These are phyloP conservation scores for Ctenosaura bakeri DNA, from an alignment of 2,797 vertebrate genomes.

Conservation along the genomic window DNA sequence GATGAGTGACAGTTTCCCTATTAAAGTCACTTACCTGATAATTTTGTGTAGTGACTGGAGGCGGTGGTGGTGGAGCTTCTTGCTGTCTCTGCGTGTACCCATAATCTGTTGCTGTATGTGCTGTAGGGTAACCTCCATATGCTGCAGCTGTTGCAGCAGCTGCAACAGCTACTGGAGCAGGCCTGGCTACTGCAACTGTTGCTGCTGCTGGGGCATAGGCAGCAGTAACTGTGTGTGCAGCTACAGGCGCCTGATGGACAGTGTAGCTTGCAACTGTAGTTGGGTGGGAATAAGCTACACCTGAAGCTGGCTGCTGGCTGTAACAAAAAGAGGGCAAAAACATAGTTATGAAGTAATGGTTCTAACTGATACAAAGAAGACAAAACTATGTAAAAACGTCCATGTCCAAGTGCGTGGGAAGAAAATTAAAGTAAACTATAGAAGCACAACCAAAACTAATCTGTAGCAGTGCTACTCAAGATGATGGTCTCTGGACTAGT, in stretches of 20 bases:
- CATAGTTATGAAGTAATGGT: neutral
- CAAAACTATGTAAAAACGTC: neutral
- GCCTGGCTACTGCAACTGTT: conserved; percentile 92
- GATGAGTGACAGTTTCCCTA: neutral
- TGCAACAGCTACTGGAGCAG: conserved; percentile 91
- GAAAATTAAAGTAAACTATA: neutral
- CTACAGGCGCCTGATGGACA: conserved; percentile 96
- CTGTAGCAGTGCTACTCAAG: too few species aligned
- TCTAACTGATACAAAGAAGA: conserved; percentile 20
- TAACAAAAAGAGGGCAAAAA: conserved; percentile 53
- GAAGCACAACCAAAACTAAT: neutral
- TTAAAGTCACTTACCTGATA: conserved; percentile 89
- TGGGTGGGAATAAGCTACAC: conserved; percentile 97
- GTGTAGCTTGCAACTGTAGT: conserved; percentile 99
- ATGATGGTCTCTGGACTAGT: too few species aligned
- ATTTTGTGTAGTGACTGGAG: conserved; percentile 96
- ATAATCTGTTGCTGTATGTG: conserved; percentile 92
- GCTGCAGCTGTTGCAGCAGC: conserved; percentile 93
- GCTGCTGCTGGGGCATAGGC: conserved; percentile 95
- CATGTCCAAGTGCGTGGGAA: neutral
- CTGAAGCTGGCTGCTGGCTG: conserved; percentile 95
- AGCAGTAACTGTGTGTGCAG: conserved; percentile 94
- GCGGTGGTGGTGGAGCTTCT: conserved; percentile 95
- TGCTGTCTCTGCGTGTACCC: conserved; percentile 95
- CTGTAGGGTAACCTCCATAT: conserved; percentile 93